Conservation (phyloP, 2,888 invertebrate species). For the Entomobrya proxima region DNA sequence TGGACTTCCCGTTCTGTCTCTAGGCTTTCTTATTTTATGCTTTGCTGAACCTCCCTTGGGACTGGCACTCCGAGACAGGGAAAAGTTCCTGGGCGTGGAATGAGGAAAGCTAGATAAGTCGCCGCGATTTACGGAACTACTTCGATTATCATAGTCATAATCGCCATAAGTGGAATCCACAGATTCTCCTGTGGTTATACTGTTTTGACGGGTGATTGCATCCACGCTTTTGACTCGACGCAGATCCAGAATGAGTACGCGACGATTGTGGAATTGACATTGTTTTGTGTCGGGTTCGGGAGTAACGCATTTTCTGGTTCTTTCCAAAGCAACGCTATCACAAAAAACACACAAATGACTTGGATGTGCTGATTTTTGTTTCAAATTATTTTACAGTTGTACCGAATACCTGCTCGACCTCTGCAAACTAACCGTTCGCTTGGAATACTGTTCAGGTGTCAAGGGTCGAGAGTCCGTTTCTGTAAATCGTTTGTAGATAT, state of each 20-base stretch:
- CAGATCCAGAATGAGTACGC: conserved; percentile 85
- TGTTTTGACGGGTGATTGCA: conserved; percentile 73
- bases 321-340: conserved; percentile 57
- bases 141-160: conserved; percentile 69
- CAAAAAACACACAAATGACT: too few relatives aligned
- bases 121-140: conserved; percentile 68
- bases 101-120: conserved; percentile 72
- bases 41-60: conserved; percentile 62
- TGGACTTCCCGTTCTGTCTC: conserved; percentile 71
- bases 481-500: conserved; percentile 86
- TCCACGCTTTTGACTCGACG: conserved; percentile 78
- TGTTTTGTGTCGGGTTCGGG: conserved; percentile 81
- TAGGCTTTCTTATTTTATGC: conserved; percentile 61
- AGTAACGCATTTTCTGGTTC: conserved; percentile 81
- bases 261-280: conserved; percentile 78
- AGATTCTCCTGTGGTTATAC: conserved; percentile 72
- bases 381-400: not conserved
- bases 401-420: conserved; percentile 65
- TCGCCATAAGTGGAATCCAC: conserved; percentile 72
- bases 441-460: conserved; percentile 81
- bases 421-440: conserved; percentile 61
- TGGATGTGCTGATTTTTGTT: not conserved
- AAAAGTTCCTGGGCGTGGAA: conserved; percentile 71
- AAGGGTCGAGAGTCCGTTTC: conserved; percentile 90
- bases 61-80: conserved; percentile 72